Conservation (phyloP, 2,888 invertebrate species). For the Drosophila falleni region DNA sequence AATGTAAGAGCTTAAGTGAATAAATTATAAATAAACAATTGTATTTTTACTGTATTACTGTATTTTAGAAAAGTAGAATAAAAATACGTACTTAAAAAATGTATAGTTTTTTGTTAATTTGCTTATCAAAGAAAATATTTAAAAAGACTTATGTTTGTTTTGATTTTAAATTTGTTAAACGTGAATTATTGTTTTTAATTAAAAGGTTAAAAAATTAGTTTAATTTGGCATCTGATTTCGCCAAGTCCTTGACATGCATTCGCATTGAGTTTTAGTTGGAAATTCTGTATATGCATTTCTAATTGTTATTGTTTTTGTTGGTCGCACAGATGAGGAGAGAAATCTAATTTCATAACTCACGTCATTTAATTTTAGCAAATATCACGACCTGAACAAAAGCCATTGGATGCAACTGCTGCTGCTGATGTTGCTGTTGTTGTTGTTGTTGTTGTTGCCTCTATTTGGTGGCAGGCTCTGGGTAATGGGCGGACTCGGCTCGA, state of each 20-base stretch:
- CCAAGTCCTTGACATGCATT: constrained; percentile 38
- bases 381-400: constrained; percentile 84
- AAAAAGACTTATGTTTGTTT: not conserved
- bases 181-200: constrained; percentile 8
- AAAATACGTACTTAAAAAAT: no score
- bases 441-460: constrained; percentile 1
- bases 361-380: constrained; percentile 84
- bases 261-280: constrained; percentile 11
- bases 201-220: constrained; percentile 3
- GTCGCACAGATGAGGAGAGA: constrained; percentile 11
- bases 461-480: constrained; percentile 34
- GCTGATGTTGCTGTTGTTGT: constrained; percentile 60
- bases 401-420: constrained; percentile 82
- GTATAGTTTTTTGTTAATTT: no score
- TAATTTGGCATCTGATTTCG: not conserved
- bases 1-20: no score
- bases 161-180: not conserved
- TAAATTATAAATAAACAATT: no score
- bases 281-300: not conserved
- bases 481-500: constrained; percentile 19
- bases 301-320: constrained; percentile 19
- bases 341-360: constrained; percentile 81
- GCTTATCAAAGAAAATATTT: no score
- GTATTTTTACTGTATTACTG: no score
- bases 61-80: no score